Conservation (phyloP, 1,140 invertebrate genomes). For the Cyclargus thomasi region DNA sequence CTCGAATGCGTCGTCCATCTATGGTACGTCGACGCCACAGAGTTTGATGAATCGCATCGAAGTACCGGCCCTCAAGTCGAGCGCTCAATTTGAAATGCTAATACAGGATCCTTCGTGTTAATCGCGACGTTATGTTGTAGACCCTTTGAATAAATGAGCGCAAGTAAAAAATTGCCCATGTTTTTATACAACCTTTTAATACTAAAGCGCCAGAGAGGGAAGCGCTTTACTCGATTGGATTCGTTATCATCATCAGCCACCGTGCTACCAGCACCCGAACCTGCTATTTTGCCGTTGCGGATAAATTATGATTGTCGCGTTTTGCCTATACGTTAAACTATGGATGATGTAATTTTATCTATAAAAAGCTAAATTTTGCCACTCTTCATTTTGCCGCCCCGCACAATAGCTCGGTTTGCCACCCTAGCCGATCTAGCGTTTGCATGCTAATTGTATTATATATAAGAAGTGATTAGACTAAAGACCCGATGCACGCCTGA, state of each 20-base stretch:
- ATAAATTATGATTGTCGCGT: no score
- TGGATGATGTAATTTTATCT: no score
- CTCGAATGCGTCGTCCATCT: not conserved
- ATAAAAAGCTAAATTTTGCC: no score
- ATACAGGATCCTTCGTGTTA: constrained; percentile 30
- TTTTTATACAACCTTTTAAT: constrained; percentile 10
- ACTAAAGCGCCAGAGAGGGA: not conserved
- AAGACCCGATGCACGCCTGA: no score
- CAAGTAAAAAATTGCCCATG: constrained; percentile 11
- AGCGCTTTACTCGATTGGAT: not conserved
- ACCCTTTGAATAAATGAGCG: constrained; percentile 17
- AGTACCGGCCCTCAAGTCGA: constrained; percentile 21
- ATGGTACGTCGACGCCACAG: not conserved
- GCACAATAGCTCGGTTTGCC: no score
- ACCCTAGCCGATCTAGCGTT: no score
- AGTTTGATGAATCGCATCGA: constrained; percentile 28
- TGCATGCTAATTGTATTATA: no score
- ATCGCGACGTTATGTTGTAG: constrained; percentile 28
- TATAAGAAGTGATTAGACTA: no score
- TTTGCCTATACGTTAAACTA: no score
- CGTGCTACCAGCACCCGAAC: no score
- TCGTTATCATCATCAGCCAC: not conserved
- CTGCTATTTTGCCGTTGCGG: no score
- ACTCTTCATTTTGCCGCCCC: no score
- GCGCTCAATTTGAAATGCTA: constrained; percentile 33